Evolutionary conservation across 2,888 invertebrate species (phyloP), one percentile per base, ranked within the genome.

Genomic region (Aleiodes leptofemur): DNA sequence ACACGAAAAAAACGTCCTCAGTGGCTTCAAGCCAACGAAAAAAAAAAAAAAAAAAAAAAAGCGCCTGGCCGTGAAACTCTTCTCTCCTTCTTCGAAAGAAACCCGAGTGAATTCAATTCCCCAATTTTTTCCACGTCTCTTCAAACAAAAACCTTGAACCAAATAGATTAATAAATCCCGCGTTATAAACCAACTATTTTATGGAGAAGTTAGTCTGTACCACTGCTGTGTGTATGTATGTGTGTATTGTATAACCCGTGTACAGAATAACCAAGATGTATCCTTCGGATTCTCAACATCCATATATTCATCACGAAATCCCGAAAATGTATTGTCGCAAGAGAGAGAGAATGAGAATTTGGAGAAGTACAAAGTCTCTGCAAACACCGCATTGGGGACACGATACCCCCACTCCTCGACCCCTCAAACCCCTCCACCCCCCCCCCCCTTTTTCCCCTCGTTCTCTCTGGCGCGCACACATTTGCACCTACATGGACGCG

Each of bases 121-220:
- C 9, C 43, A 43, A 3, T 43, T 61, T 61, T 43, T 31, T 61
- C 14, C 43, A 34, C 38, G 13, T 14, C 34, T 34, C 34, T 34
- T 38, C 1, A 16, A 43, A 11, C 5, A 53, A 23, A 66, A 50
- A 50, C 66, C 66, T 66, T 66, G 66, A 66, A 50, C 66, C 50
- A 66, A 48, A 66, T 61, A 16, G 61, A 61, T 61, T 61, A 38
- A 61, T 43, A 61, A 61, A 61, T 34, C 14, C 61, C 14, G 55
- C 5, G 55, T 31, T 57, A 57, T 57, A 29, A 59, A 13, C 34
- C 34, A 7, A 13, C n/a, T n/a, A 34, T 59, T 59, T 31, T 38
- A 34, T 14, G n/a, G 59, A 59, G n/a, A 43, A 43, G 43, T 13
- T 59, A 59, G 34, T n/a, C 29, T 2, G 57, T 57, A 57, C 23